phyloP scores from a whole-genome alignment of 2,888 invertebrate species.

The Ophion costatus region DNA sequence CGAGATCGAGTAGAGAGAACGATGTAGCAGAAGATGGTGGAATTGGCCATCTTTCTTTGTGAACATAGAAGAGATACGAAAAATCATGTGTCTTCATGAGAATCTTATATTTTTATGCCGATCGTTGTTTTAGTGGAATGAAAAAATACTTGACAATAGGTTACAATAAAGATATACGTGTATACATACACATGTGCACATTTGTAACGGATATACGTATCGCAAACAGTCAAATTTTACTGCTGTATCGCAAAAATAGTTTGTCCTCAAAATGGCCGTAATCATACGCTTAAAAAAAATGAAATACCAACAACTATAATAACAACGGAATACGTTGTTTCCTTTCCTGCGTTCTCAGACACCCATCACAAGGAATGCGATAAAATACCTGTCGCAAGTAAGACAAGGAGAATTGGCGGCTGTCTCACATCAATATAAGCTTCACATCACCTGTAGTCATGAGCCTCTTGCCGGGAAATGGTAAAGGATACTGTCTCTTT shows the following conservation, averaged over 20 bases:
- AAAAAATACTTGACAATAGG: neutral
- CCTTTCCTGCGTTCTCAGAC: too few species aligned
- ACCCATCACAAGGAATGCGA: too few species aligned
- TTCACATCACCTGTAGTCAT: too few species aligned
- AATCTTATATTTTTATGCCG: neutral
- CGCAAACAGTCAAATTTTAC: neutral
- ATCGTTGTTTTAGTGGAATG: neutral
- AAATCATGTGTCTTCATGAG: neutral
- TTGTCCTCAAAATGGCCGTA: neutral
- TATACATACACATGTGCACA: neutral
- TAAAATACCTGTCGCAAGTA: too few species aligned
- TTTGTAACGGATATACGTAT: neutral
- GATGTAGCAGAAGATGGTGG: neutral
- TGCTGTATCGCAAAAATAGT: neutral
- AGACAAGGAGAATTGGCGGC: too few species aligned
- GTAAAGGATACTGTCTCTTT: too few species aligned
- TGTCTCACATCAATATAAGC: too few species aligned
- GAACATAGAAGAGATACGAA: neutral
- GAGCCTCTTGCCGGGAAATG: too few species aligned
- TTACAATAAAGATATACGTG: too few species aligned
- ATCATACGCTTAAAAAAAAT: neutral
- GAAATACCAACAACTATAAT: neutral
- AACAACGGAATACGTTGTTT: too few species aligned
- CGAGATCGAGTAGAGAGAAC: conserved; percentile 62
- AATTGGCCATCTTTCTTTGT: neutral